Evolutionary conservation across 2,797 vertebrate species (phyloP), one percentile per base, ranked within the genome.

Genomic region (Percopsis omiscomaycus): DNA sequence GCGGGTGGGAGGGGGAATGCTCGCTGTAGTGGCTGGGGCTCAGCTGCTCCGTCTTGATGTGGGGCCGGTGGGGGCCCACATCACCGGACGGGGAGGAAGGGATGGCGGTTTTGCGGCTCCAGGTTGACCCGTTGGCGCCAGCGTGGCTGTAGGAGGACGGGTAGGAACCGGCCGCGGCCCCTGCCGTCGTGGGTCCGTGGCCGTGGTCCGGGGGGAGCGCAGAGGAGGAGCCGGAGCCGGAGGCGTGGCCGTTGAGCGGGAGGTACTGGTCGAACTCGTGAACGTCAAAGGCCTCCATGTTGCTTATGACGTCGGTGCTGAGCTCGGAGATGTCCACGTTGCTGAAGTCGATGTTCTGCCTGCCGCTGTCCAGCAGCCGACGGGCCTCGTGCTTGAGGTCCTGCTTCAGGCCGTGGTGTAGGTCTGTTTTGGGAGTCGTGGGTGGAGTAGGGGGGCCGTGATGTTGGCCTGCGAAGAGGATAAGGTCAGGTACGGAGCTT

Each of bases 341-440:
- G 92, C 97, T 98, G 91, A 99, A 99, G 90, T 99, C 97, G 0
- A 99, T 99, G 93, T 99, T 98, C 87, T 99, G 97, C 59, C 97
- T 93, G 49, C 92, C 93, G 6, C 91, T 92, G 78, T 98, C 96
- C 61, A 90, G 85, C 16, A 94, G 90, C 44, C 95, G 94, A 53
- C 96, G 93, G 68, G 94, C 94, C 80, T 98, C 96, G 0, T 94
- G 94, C 69, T 97, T 98, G 78, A 94, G 88, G 69, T 99, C 97
- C 57, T 93, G 96, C 89, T 97, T 97, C 80, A 89, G 61, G 6
- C 90, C 86, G 0, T 95, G 95, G 74, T 96, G 96, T 28, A 94
- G 91, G 74, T 98, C 97, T 0, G 94, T 96, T 89, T 98, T 98
- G 44, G 97, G 97, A 46, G 97, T 96, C 63, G 96, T 95, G 69